Conservation (phyloP, 2,888 invertebrate genomes). For the Morinoia aosen region DNA sequence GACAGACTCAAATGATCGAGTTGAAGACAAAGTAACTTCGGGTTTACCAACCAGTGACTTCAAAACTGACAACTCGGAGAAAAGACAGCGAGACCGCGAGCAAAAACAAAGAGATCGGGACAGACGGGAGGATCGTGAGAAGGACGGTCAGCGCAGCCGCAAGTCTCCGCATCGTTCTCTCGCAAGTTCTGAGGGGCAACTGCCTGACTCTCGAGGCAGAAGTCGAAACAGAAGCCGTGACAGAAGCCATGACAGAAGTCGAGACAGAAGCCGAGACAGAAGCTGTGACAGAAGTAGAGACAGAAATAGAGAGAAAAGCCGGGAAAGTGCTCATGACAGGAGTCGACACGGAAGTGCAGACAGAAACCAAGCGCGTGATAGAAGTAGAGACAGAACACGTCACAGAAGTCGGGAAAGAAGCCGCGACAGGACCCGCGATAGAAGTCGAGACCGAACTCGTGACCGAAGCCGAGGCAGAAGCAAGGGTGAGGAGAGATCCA, state of each 20-base stretch:
- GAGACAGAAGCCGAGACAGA: too few species aligned
- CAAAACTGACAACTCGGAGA: neutral
- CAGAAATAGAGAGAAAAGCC: neutral
- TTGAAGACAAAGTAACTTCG: neutral
- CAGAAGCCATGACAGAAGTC: neutral
- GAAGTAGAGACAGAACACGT: neutral
- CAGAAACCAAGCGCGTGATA: neutral
- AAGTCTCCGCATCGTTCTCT: neutral
- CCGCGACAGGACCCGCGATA: too few species aligned
- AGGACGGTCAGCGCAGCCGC: neutral
- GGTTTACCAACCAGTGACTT: neutral
- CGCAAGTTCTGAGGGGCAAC: neutral
- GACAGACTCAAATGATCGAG: neutral
- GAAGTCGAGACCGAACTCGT: too few species aligned
- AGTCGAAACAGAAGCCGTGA: neutral
- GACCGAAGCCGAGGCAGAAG: neutral
- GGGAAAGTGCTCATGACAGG: neutral
- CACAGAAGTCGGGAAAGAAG: too few species aligned
- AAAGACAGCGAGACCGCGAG: neutral
- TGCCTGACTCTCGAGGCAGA: neutral
- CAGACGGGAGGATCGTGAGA: neutral
- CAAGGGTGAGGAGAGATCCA: neutral
- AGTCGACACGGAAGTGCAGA: neutral
- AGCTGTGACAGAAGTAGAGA: too few species aligned
- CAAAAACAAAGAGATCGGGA: neutral